A percentile compares a stretch with the other conserved stretches of the same genome.
Conservation (phyloP, 2,113 vertebrate species). For the Nerophis ophidion region DNA sequence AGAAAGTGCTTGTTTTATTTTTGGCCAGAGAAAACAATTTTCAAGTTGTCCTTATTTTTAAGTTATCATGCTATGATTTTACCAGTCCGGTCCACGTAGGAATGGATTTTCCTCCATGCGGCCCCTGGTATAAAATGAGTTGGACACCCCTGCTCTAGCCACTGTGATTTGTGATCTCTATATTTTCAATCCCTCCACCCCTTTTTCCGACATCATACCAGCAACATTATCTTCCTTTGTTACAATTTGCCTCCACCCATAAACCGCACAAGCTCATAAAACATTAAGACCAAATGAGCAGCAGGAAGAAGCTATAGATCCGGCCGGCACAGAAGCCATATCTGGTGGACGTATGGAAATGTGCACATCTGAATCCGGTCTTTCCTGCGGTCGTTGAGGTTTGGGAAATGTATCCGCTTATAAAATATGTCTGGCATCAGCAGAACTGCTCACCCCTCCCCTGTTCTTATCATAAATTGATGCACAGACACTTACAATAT, state of each 20-base stretch:
- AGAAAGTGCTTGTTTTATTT: no score
- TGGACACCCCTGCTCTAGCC: slow-evolving; percentile 3
- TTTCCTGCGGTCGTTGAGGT: slow-evolving; percentile 19
- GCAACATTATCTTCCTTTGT: slow-evolving; percentile 25
- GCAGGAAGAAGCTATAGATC: slow-evolving; percentile 41
- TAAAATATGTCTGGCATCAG: slow-evolving; percentile 50
- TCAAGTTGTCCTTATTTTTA: no score
- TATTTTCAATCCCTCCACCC: not conserved
- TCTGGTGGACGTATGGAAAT: slow-evolving; percentile 37
- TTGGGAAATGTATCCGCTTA: slow-evolving; percentile 46
- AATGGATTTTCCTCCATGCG: no score
- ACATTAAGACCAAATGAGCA: slow-evolving; percentile 39
- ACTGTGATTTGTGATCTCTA: slow-evolving; percentile 7
- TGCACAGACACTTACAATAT: slow-evolving; percentile 46
- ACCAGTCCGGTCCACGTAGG: no score
- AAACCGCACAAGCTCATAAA: slow-evolving; percentile 47
- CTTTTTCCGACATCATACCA: slow-evolving; percentile 1
- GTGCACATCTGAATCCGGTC: slow-evolving; percentile 45
- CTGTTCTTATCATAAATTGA: slow-evolving; percentile 63
- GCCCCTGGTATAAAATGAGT: no score
- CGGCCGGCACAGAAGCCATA: slow-evolving; percentile 29
- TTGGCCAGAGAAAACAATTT: no score
- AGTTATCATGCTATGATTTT: no score
- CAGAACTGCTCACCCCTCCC: slow-evolving; percentile 51
- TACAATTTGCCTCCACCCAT: slow-evolving; percentile 30